Base-by-base conservation (phyloP, 2,797 vertebrate genomes). In the Luscinia megarhynchos region DNA sequence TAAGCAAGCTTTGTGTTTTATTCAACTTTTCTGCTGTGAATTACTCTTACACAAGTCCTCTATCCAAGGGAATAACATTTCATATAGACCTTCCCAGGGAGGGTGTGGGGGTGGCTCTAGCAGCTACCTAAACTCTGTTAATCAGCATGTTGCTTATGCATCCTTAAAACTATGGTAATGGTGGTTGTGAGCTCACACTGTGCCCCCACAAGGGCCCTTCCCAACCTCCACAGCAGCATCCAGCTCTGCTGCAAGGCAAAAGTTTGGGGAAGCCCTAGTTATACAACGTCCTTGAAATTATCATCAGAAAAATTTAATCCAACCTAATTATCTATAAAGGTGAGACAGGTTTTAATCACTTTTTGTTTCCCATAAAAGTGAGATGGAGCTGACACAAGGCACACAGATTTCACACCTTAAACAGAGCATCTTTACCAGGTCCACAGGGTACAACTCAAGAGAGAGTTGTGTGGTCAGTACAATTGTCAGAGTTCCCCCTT, bases 361-460 rank as follows among this genome's bases (percentile, higher is more conserved):
- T 87, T 64, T 72, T 62, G 32, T 48, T 69, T 58, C 81, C 41
- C 12, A 11, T 38, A 50, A 15, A 59, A 38, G 26, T 34, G 54
- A 78, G 50, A 38, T 4, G 6, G 62, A 72, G 19, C 23, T 36
- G 64, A 61, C 45, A 19, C 0, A 0, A 74, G n/a, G 43, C 6
- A 4, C 53, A 77, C 9, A 36, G 6, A 66, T 79, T 29, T 43
- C 83, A 68, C 23, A 41, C 9, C 62, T 61, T 57, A 68, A 84
- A 26, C 32, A 18, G 15, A 74, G 41, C 24, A 21, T 30, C 40
- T 40, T 38, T 51, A 26, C 26, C 64, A 64, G 41, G 46, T 66
- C 69, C 81, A 40, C 11, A 53, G 46, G 18, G 12, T 27, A 54
- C 5, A 0, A 20, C 51, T 64, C 30, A 61, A 67, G 46, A 40